Evolutionary conservation across 2,113 vertebrate genomes (phyloP), one percentile per base, ranked within the genome.

Genomic region (Spheniscus mendiculus): DNA sequence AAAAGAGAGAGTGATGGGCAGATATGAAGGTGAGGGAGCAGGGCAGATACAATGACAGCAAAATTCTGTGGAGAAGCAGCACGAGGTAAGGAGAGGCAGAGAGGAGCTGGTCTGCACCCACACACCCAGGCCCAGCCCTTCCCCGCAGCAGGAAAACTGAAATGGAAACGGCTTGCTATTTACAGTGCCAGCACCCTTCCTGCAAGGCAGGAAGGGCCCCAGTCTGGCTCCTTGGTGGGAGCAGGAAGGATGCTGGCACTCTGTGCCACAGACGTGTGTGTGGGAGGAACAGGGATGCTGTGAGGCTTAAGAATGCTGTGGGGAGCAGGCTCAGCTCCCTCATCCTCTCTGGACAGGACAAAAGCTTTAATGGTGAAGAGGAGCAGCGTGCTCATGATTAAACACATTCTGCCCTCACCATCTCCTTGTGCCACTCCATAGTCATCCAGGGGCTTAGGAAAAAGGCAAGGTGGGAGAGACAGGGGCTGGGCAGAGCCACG

Each of bases 141-240:
- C 22, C 47, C 65, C 0, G 20, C 47, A 76, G 71, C 72, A 83
- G 78, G 30, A 81, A 11, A 90, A 93, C 4, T 65, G 90, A 87
- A 82, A 87, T 89, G 80, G 65, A 96, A 96, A 97, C 74, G 1
- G 44, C 16, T 94, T 95, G 79, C 85, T 96, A 87, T 89, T 90
- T 93, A 11, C n/a, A 70, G 83, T 13, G 42, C 83, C 66, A 93
- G 17, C 38, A 91, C 71, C 74, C 52, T 89, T 62, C 56, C 81
- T 45, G 42, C 42, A 34, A 22, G 49, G 32, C 45, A n/a, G 56
- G 58, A 22, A 36, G 9, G 34, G 22, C 34, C 34, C 49, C 42
- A 23, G 44, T 25, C n/a, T 70, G 59, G 38, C 40, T 42, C 14
- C 0, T 1, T 23, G 32, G 27, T 23, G 38, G 19, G 19, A 72